Evolutionary conservation across 2,888 invertebrate genomes (phyloP), one percentile per base, ranked within the genome.

Genomic region (Buathra laborator): DNA sequence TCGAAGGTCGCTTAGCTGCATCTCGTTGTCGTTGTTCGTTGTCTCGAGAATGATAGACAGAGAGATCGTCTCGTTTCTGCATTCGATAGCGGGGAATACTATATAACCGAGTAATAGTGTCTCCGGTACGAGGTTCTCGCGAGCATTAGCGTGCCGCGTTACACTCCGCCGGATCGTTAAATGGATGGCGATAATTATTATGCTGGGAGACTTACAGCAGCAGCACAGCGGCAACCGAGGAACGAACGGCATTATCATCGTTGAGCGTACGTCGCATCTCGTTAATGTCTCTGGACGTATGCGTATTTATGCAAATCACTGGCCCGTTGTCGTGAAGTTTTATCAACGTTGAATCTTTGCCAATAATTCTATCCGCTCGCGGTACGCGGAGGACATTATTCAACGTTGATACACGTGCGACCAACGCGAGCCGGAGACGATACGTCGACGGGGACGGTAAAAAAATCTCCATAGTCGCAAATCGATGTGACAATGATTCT

Each of bases 161-260:
- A 82, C 80, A 83, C 72, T 77, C 72, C 46, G 66, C 37, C 77
- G 75, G 68, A 78, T 78, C 81, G 81, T 81, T 86, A 78, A 80
- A 85, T 82, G 80, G 78, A 81, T 70, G 81, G 78, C 79, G 80
- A 68, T 86, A 87, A 88, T 87, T 83, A 87, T 86, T 84, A 79
- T 79, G 84, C 86, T 74, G 74, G 56, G 85, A 72, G 81, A 83
- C 44, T 82, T 84, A 85, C 81, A 84, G 76, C 80, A 67, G 64
- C 78, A 81, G 59, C 62, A 71, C 70, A 71, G 44, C 71, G 62
- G 70, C 70, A 43, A 62, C 32, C 37, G 66, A 48, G 56, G 62
- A 72, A 66, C 59, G 74, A 86, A 84, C 70, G 79, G 56, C 68
- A 84, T 83, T 81, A 85, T 84, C 85, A 78, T 78, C 84, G 68